Percentiles rank a stretch among this genome's conserved stretches.
phyloP scores from a whole-genome alignment of 1,140 invertebrate species.

The Papilio machaon region DNA sequence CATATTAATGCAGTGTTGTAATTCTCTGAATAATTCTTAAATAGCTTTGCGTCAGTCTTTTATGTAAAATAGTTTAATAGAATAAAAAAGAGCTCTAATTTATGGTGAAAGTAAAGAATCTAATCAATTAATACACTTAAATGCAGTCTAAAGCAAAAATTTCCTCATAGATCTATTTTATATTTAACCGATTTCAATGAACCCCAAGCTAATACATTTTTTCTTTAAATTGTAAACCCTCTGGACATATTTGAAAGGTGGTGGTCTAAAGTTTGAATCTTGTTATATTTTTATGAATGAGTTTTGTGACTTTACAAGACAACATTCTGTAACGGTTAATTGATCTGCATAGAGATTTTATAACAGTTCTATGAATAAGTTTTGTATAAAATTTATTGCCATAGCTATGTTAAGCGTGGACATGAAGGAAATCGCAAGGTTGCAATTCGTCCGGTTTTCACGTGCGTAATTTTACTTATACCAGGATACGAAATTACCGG shows the following conservation, averaged over 20 bases:
- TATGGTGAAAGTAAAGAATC: neutral
- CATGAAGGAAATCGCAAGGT: neutral
- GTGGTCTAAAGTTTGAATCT: neutral
- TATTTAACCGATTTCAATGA: too few species aligned
- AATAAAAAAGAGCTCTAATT: neutral
- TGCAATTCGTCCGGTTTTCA: constrained; percentile 30
- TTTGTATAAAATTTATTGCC: neutral
- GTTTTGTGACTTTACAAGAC: neutral
- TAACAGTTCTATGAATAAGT: too few species aligned
- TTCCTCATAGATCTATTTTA: too few species aligned
- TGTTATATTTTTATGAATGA: neutral
- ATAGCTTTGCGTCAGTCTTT: constrained; percentile 17
- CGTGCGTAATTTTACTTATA: neutral
- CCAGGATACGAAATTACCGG: neutral
- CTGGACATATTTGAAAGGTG: too few species aligned
- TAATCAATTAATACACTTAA: too few species aligned
- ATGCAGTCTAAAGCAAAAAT: too few species aligned
- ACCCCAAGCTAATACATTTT: too few species aligned
- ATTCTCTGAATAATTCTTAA: constrained; percentile 32
- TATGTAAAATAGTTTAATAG: constrained; percentile 25
- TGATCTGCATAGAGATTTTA: too few species aligned
- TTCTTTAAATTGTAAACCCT: too few species aligned
- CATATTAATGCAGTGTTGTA: constrained; percentile 39
- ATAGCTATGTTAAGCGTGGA: neutral
- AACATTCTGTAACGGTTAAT: too few species aligned